Evolutionary conservation across 2,888 invertebrate species (phyloP), one percentile per base, ranked within the genome.

Genomic region (Operophtera brumata): DNA sequence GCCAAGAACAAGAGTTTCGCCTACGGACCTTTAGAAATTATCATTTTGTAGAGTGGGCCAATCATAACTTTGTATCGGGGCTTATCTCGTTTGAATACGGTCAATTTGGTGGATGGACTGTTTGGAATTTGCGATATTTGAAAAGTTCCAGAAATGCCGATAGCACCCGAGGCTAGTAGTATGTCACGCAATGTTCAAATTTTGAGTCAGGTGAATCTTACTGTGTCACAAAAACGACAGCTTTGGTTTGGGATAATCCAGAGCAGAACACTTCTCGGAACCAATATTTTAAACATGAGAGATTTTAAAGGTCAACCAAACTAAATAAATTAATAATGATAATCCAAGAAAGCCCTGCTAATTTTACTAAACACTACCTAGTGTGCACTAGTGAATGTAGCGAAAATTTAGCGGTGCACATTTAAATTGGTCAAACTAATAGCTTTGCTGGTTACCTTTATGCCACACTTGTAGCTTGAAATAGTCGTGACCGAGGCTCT

Each of bases 21-120:
- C 90, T 87, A 80, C 79, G 89, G 89, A 81, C 82, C 34, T 85
- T 86, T 78, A 78, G 82, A 86, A 86, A 88, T 88, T 83, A 89
- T 87, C 86, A 80, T 79, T 73, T 79, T 74, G 73, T 62, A 59
- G 61, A 62, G 54, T 59, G 55, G 42, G 28, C 61, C 62, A 65
- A 65, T 62, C 62, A 62, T 59, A 61, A 61, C 59, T 49, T 39
- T 30, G 59, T 46, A 65, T 61, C 54, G 34, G 30, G 51, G 47
- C 52, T 56, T 60, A 63, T 69, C 59, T 59, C 47, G 34, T 54
- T 62, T 58, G 47, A 58, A 60, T 61, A 57, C 48, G 47, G 59
- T 66, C 59, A 64, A 67, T 69, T 68, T 67, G 67, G 65, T 62
- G 59, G 41, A 58, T 64, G 70, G 78, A 77, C 63, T 62, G 59